These are phyloP conservation scores for Spheniscus mendiculus DNA, from an alignment of 2,113 vertebrate genomes.

Conservation along the genomic window DNA sequence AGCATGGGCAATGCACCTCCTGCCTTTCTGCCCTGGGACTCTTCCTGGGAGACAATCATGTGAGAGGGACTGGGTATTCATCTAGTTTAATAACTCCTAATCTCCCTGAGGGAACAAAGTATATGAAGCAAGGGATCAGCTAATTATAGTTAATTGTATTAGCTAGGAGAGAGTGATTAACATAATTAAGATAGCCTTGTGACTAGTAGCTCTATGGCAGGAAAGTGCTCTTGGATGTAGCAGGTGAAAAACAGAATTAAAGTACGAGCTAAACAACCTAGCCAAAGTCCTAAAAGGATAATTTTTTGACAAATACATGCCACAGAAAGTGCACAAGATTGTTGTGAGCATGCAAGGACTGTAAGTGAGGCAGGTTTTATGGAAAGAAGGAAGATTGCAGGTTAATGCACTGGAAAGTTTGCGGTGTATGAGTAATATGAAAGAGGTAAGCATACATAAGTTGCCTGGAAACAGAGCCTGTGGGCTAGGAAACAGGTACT, in stretches of 20 bases:
- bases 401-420: conserved; percentile 3
- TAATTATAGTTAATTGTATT: conserved; percentile 56
- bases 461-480: conserved; percentile 31
- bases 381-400: neutral
- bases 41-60: neutral
- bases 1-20: neutral
- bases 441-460: neutral
- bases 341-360: neutral
- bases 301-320: neutral
- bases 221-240: neutral
- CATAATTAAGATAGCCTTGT: conserved; percentile 40
- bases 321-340: neutral
- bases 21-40: neutral
- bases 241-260: neutral
- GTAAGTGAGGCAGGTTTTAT: neutral
- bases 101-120: neutral
- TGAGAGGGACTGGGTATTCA: neutral
- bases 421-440: neutral
- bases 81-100: conserved; percentile 25
- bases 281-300: neutral
- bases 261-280: neutral
- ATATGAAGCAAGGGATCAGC: conserved; percentile 2
- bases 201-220: neutral
- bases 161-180: conserved; percentile 22
- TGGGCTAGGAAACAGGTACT: neutral